Base-by-base conservation (phyloP, 1,140 invertebrate genomes). In the Sesamia nonagrioides region DNA sequence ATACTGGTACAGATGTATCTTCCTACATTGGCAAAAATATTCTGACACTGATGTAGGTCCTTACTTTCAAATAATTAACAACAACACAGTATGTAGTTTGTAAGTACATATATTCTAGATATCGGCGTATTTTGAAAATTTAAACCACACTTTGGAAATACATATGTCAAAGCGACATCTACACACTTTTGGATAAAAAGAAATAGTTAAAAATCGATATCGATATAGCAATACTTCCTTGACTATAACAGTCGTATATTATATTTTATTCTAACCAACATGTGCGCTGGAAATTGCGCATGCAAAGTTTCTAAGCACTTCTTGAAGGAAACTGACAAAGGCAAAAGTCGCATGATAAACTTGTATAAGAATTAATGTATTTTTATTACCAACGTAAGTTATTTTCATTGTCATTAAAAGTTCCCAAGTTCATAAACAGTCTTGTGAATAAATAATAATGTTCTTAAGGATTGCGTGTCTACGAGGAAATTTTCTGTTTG, bases 361-460 rank as follows among this genome's bases (percentile, higher is more conserved):
- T 85, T 82, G 63, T 86, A 88, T 91, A 71, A 86, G 85, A 91
- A 87, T 88, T 88, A 91, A 89, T 89, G 81, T 88, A 85, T 86
- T 89, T 84, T 89, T 89, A 89, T 89, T 89, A 84, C 82, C 82
- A 58, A 75, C 80, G 81, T 74, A 88, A 89, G 83, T 92, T 88
- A 89, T 85, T 88, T 88, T 88, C 85, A 87, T 83, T 86, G 86
- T 84, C 86, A 89, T 93, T 91, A 91, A 83, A 90, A 90, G 84
- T 92, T 94, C 82, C 79, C 80, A 91, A 91, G 79, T 89, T 89
- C 87, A 83, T 87, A 88, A 89, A 89, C 86, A 84, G 82, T 72
- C 63, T 79, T 77, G 82, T 89, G 82, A 89, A 92, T 91, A 91
- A 91, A 89, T 88, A 86, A 87, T 87, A 66, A 84, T 80, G 54